These are phyloP conservation scores for Huso huso DNA, from an alignment of 2,797 vertebrate species.

Conservation along the genomic window DNA sequence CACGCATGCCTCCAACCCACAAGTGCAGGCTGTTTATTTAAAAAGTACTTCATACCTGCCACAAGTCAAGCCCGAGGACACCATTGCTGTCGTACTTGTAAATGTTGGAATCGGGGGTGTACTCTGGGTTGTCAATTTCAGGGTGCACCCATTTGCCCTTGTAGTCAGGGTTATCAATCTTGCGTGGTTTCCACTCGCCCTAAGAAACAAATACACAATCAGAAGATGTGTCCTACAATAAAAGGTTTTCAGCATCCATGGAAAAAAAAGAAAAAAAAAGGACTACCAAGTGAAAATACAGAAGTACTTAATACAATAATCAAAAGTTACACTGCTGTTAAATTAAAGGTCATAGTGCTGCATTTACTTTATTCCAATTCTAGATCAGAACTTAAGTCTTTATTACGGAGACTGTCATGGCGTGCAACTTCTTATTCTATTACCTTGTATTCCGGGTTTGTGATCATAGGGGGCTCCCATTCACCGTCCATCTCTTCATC, in stretches of 20 bases:
- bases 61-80: slow-evolving; percentile 70
- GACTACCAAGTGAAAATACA: neutral
- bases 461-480: slow-evolving; percentile 73
- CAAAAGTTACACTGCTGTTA: neutral
- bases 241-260: too few species aligned
- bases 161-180: slow-evolving; percentile 66
- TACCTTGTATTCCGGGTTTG: slow-evolving; percentile 75
- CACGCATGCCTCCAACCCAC: too few species aligned
- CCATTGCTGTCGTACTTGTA: slow-evolving; percentile 60
- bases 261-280: neutral
- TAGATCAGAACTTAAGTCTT: too few species aligned
- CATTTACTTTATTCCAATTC: too few species aligned
- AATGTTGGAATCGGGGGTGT: slow-evolving; percentile 62
- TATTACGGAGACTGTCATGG: too few species aligned
- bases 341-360: too few species aligned
- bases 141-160: slow-evolving; percentile 74
- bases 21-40: too few species aligned
- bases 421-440: neutral
- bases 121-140: slow-evolving; percentile 74
- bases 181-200: slow-evolving; percentile 66
- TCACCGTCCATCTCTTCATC: slow-evolving; percentile 78
- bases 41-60: slow-evolving; percentile 52
- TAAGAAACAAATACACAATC: slow-evolving; percentile 27
- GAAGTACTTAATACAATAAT: neutral
- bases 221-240: neutral